Evolutionary conservation across 2,888 invertebrate genomes (phyloP).

Genomic region (Tetragonula carbonaria): DNA sequence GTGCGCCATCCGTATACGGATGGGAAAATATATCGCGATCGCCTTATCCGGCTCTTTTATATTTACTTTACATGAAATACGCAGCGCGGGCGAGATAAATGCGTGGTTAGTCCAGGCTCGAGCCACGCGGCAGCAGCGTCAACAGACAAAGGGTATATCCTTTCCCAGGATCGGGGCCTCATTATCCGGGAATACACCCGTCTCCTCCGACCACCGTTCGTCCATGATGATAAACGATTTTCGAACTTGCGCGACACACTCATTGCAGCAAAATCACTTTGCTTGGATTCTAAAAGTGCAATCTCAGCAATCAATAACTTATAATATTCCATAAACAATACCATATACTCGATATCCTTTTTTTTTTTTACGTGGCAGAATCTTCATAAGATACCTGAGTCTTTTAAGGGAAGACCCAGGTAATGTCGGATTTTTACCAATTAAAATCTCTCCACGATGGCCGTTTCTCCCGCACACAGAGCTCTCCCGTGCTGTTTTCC

Average conservation of each 20-base stretch:
- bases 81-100: conserved; percentile 10
- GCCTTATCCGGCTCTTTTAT: conserved; percentile 32
- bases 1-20: conserved; percentile 36
- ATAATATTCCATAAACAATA: no score
- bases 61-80: conserved; percentile 39
- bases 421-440: no score
- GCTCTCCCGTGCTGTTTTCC: no score
- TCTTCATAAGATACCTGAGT: no score
- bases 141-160: conserved; percentile 44
- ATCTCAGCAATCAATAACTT: no score
- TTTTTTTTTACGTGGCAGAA: no score
- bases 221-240: conserved; percentile 14
- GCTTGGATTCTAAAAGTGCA: neutral
- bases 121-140: neutral
- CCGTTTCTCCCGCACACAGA: no score
- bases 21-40: conserved; percentile 26
- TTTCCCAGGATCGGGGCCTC: conserved; percentile 42
- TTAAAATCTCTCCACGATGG: no score
- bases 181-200: conserved; percentile 23
- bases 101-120: neutral
- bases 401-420: no score
- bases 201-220: neutral
- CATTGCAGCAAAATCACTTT: neutral
- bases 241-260: neutral
- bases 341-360: no score